Base-by-base conservation (phyloP, 2,888 invertebrate genomes). In the Blera fallax region DNA sequence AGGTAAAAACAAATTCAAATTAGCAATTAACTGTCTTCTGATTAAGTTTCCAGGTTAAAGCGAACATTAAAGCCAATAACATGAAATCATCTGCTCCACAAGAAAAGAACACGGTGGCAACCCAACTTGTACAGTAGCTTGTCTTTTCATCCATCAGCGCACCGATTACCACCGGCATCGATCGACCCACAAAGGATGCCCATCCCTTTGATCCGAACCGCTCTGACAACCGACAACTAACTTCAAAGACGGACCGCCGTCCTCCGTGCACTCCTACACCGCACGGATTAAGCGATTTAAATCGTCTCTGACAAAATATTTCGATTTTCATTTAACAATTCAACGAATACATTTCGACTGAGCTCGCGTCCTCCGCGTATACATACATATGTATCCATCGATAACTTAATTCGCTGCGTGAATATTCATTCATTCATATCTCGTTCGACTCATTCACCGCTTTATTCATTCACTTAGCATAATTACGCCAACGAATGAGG, bases 261-360 rank as follows among this genome's bases (percentile, higher is more conserved):
- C 34, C 14, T 40, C 32, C 8, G 40, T 29, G 24, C 16, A 73
- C 85, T 81, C 76, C 85, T 76, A 77, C 85, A 77, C 45, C 65
- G 54, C 65, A 18, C 43, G 73, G 70, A 84, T 84, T 84, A 84
- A 84, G 84, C 76, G 52, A 85, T 76, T 85, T 80, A 81, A 81
- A 70, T 77, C 52, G 72, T 70, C 85, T 67, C 85, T 85, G 85
- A 85, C 85, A 85, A 85, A 85, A 85, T 85, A 81, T 85, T 85
- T 85, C 84, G 84, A 81, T 85, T 76, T 84, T 76, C 74, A 45
- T 76, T 80, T 74, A 80, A 69, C 64, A n/a, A 69, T 52, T 79
- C 73, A 21, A 74, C 64, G 73, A n/a, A n/a, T 73, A 79, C 10
- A 8, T 60, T 3, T 14, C 32, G 40, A n/a, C 56, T 40, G 56